A percentile compares a stretch with the other conserved stretches of the same genome.
Evolutionary conservation across 2,113 vertebrate genomes (phyloP).

Genomic region (Micronycteris hirsuta): DNA sequence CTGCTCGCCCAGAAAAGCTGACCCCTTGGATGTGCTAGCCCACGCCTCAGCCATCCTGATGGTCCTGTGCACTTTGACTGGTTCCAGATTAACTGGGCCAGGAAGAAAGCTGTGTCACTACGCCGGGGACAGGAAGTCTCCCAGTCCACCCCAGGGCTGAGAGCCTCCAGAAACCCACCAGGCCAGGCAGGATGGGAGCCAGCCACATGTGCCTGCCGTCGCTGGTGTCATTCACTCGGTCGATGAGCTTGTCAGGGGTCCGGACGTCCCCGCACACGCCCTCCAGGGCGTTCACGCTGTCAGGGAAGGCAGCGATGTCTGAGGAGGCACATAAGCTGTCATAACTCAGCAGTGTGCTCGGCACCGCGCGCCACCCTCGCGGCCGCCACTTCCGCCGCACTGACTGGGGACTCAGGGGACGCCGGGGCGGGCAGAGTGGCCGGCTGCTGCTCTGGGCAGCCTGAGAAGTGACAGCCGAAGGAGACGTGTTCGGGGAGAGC

Average conservation of each 20-base stretch:
- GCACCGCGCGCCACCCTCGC: accelerated
- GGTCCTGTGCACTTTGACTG: background rate
- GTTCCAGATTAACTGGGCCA: background rate
- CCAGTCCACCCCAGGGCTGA: background rate
- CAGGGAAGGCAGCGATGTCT: slow-evolving; percentile 98
- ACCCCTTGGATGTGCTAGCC: accelerated
- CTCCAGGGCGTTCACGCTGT: slow-evolving; percentile 95
- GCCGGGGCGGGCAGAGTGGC: background rate
- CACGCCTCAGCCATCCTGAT: background rate
- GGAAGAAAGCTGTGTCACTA: background rate
- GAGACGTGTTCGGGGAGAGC: background rate
- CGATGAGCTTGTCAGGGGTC: slow-evolving; percentile 96
- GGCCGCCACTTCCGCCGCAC: background rate
- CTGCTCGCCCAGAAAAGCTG: no score
- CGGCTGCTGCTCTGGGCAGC: background rate
- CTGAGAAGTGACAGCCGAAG: background rate
- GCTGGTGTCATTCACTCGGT: slow-evolving; percentile 86
- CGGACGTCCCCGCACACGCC: slow-evolving; percentile 91
- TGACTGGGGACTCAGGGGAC: background rate
- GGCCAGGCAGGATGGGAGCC: slow-evolving; percentile 92
- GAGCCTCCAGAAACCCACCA: slow-evolving; percentile 80
- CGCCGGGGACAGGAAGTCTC: background rate
- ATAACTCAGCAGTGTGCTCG: slow-evolving; percentile 6
- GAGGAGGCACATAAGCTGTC: slow-evolving; percentile 59
- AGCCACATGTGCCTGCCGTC: slow-evolving; percentile 97